Base-by-base conservation (phyloP, 2,888 invertebrate genomes). In the Lycophotia porphyrea region DNA sequence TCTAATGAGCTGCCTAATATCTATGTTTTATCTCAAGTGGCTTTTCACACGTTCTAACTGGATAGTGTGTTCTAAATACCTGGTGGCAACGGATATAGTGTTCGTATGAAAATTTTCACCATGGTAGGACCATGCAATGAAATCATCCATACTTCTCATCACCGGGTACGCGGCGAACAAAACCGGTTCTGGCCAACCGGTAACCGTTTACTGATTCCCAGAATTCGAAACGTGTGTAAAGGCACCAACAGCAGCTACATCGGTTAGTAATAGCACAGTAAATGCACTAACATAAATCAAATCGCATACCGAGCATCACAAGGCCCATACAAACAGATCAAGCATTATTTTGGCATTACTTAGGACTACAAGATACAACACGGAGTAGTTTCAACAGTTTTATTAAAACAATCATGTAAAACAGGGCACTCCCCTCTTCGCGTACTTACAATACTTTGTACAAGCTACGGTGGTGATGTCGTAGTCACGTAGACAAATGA, bases 311-410 rank as follows among this genome's bases (percentile, higher is more conserved):
- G 81, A 80, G 85, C 86, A 44, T 42, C 61, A 82, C 63, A 34
- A 52, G 64, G 66, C 74, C 82, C 78, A 78, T 49, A 82, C 78
- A 74, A 34, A 82, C 44, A 65, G 69, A 76, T 71, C 70, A 84
- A 84, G 84, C 88, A 87, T 87, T 87, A 87, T 87, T 86, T 87
- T 87, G 87, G 84, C 81, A 84, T 82, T 65, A 87, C 78, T 78
- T 73, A 85, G 76, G 77, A 84, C 75, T 81, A 87, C 74, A 87
- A 84, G 74, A 81, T 73, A 85, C 71, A 86, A 83, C 74, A 86
- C 85, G 74, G 60, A 61, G 52, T 49, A 76, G 63, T 81, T 82
- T 80, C 76, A 87, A 87, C 81, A 77, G 71, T 84, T 87, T 87
- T 87, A 87, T 87, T 86, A 66, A 67, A 83, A 87, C 84, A 75